Evolutionary conservation across 2,797 vertebrate genomes (phyloP), one percentile per base, ranked within the genome.

Genomic region (Lithobates pipiens): DNA sequence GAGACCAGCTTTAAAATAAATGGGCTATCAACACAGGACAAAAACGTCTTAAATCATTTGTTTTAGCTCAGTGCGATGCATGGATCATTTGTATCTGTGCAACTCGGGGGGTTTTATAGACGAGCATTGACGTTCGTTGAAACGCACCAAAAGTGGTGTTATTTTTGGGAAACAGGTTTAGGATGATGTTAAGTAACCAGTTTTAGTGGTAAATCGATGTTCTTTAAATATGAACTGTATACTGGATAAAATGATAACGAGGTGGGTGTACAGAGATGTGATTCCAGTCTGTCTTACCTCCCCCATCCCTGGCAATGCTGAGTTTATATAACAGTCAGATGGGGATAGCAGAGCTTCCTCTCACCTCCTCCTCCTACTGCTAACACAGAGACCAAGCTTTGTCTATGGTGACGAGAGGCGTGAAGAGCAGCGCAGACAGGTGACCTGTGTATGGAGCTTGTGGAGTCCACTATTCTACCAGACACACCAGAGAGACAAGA

Each of bases 251-350:
- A 44, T 42, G 5, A 67, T 68, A 78, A 68, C 29, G 7, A 2
- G 16, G 8, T 25, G 65, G 61, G 32, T 10, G 32, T 76, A 13
- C 8, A 23, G 39, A 27, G 25, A 68, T 44, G 25, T 18, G 4
- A 54, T 54, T 54, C 13, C 50, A 54, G 50, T 6, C 39, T 46
- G 39, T 29, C 63, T 44, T 42, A 8, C 77, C 67, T 34, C 27
- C 44, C 29, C 63, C 27, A 23, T 50, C 42, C 65, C 65, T 50
- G 77, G 65, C 61, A 39, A 6, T 10, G 72, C 74, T 54, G 44
- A 57, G 34, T 50, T 79, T 79, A 79, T 69, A 65, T 79, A 79
- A 79, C 65, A 79, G 65, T 69, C 77, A 69, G 77, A 79, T 79
- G 77, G 61, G 63, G 44, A 44, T 69, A 23, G n/a, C 16, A 78